These are phyloP conservation scores for Anodontia alba DNA, from an alignment of 2,888 invertebrate species.

Conservation along the genomic window DNA sequence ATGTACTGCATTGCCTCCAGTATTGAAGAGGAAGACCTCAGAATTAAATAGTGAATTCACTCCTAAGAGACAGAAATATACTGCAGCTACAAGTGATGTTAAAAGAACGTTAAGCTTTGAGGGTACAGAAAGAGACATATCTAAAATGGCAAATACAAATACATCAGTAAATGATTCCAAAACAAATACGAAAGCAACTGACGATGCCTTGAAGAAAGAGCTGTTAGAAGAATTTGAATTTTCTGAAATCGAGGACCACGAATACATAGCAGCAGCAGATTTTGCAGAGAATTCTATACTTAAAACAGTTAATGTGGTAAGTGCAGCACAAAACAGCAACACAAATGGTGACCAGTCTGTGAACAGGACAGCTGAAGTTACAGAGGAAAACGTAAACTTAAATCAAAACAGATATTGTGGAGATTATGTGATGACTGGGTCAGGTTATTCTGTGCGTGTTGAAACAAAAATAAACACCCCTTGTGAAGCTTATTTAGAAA, in stretches of 20 bases:
- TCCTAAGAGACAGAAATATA: background rate
- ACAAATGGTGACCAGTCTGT: background rate
- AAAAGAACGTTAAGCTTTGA: background rate
- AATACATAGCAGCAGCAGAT: background rate
- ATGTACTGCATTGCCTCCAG: background rate
- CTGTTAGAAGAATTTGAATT: background rate
- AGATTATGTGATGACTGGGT: background rate
- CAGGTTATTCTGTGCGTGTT: background rate
- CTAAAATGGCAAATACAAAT: background rate
- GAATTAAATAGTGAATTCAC: background rate
- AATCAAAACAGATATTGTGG: background rate
- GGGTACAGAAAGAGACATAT: background rate
- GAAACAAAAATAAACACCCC: background rate
- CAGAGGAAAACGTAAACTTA: background rate
- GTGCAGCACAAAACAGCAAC: background rate
- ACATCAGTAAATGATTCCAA: background rate
- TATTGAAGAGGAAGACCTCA: conserved; percentile 5
- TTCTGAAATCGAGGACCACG: background rate
- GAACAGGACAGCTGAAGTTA: background rate
- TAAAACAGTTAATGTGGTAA: background rate
- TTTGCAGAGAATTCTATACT: background rate
- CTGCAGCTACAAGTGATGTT: background rate
- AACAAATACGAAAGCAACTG: background rate
- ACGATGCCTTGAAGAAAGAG: background rate
- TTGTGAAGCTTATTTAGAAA: background rate